Base-by-base conservation (phyloP, 64 coral and sea anemone genomes). In the Cladopsammia gracilis region DNA sequence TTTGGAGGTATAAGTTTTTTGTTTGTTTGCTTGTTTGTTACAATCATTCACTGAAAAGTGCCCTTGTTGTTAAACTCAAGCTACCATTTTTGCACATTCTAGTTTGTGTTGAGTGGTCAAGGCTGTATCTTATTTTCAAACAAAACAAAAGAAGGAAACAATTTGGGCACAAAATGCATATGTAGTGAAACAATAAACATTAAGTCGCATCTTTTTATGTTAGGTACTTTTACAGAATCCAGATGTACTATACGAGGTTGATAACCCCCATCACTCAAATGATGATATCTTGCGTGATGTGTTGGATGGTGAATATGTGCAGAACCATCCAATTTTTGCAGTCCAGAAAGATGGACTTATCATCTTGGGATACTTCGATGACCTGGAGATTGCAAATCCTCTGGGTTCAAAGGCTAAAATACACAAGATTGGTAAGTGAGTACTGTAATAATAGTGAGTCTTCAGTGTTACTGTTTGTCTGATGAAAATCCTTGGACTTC, bases 321-420 rank as follows among this genome's bases (percentile, higher is more conserved):
- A 91, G 77, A 66, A 72, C 26, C 89, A 91, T 25, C 89, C 59
- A 64, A 48, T 91, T 51, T 91, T 91, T 91, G 19, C 42, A 43
- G 11, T 80, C n/a, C 45, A 70, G 62, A n/a, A 16, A 25, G 62
- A 68, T 24, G 75, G 44, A 0, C 47, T 91, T 8, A 62, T 69
- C 14, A 61, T 90, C 53, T 62, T 78, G 46, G 45, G 61, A 49
- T 91, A 91, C 49, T 91, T 79, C 9, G 62, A 91, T 82, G 77
- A 91, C 13, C 69, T 91, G 0, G 76, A 91, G 62, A 77, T 82
- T 24, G 47, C 75, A 57, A 91, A 91, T 69, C 48, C 89, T 20
- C 76, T 81, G 56, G 89, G 89, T 16, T 73, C 89, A 65, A 91
- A 91, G 64, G 76, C 89, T 47, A 91, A 91, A 67, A 71, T 80